Conservation (phyloP, 2,888 invertebrate genomes). For the Tiliacea aurago region DNA sequence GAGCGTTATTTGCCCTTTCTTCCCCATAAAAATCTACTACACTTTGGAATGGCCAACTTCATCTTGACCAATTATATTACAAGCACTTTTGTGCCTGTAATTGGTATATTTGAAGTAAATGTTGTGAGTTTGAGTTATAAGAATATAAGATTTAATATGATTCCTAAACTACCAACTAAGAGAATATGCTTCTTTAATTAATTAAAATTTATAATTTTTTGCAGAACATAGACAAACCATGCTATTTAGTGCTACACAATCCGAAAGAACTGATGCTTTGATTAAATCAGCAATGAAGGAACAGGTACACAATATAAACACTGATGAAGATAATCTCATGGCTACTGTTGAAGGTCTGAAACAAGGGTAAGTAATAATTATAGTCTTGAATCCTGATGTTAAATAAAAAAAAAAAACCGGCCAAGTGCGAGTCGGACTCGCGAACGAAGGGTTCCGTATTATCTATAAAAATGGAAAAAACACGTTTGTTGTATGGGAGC, state of each 20-base stretch:
- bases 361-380: slow-evolving; percentile 90
- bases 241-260: slow-evolving; percentile 99
- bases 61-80: too few species aligned
- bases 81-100: too few species aligned
- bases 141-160: background rate
- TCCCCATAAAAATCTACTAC: background rate
- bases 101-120: too few species aligned
- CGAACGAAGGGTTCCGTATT: too few species aligned
- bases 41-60: background rate
- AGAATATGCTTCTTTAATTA: background rate
- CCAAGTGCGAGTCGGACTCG: too few species aligned
- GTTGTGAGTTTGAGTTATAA: too few species aligned
- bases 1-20: background rate
- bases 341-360: slow-evolving; percentile 96
- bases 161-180: background rate
- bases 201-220: background rate
- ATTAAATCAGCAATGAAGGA: slow-evolving; percentile 96
- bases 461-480: too few species aligned
- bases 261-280: slow-evolving; percentile 96
- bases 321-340: slow-evolving; percentile 95
- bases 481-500: too few species aligned
- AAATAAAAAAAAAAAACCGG: background rate
- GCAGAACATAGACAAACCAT: slow-evolving; percentile 98
- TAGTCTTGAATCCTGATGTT: background rate
- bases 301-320: slow-evolving; percentile 97